A percentile compares a stretch with the other conserved stretches of the same genome.
These are phyloP conservation scores for Echinometra lucunter DNA, from an alignment of 53 echinoderm and acorn worm genomes.

Conservation along the genomic window DNA sequence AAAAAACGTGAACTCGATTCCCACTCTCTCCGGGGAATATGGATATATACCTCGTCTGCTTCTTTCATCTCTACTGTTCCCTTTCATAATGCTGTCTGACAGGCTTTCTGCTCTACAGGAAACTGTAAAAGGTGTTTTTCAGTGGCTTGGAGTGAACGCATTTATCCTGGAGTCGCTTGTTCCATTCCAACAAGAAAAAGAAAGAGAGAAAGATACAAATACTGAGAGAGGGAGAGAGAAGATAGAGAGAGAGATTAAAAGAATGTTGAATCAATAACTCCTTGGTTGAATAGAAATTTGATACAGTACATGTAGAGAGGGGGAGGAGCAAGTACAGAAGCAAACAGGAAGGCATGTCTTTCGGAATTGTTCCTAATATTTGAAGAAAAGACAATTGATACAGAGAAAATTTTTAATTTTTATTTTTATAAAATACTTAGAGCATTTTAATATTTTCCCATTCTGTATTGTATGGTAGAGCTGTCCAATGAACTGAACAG, in stretches of 20 bases:
- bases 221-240: background rate
- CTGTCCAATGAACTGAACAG: background rate
- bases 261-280: background rate
- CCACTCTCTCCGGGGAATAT: background rate
- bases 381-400: no score
- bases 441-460: no score
- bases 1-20: constrained; percentile 41
- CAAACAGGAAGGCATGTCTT: background rate
- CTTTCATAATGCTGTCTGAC: background rate
- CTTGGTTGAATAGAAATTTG: background rate
- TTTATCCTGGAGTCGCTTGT: background rate
- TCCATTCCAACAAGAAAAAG: background rate
- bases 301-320: background rate
- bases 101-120: background rate
- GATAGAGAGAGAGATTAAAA: background rate
- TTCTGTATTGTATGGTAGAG: no score
- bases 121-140: background rate
- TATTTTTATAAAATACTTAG: no score
- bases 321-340: background rate
- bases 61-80: background rate
- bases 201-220: background rate
- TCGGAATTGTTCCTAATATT: no score
- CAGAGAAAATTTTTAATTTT: no score
- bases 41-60: background rate
- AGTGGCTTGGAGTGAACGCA: background rate